Conservation (phyloP, 1,140 invertebrate species). For the Trichonephila clavipes region DNA sequence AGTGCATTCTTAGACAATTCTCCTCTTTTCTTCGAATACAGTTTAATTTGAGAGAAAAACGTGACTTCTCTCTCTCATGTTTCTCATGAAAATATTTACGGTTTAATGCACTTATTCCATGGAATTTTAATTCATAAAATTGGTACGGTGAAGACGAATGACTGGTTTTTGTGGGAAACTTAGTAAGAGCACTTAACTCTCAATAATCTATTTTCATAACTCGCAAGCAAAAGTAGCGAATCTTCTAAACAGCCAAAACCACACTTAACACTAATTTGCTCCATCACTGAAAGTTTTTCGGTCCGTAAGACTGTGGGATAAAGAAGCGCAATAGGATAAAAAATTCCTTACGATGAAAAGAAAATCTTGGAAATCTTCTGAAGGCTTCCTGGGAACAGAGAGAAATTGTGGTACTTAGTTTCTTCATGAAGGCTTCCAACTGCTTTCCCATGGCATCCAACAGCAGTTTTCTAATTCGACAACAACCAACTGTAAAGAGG, state of each 20-base stretch:
- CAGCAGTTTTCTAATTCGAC: slow-evolving; percentile 10
- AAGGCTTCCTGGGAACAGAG: background rate
- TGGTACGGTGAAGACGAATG: background rate
- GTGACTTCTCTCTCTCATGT: too few relatives aligned
- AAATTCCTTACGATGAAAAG: background rate
- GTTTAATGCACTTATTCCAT: background rate
- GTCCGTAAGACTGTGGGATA: background rate
- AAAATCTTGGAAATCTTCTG: slow-evolving; percentile 1
- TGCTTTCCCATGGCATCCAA: slow-evolving; percentile 32
- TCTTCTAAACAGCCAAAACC: background rate
- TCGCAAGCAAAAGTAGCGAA: background rate
- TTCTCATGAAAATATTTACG: background rate
- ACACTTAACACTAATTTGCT: background rate
- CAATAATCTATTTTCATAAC: background rate
- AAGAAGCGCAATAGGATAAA: slow-evolving; percentile 5
- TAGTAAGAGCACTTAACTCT: background rate
- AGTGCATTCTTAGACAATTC: too few relatives aligned
- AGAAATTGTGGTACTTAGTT: slow-evolving; percentile 31
- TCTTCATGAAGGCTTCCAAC: background rate
- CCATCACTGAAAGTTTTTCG: background rate
- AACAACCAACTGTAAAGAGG: slow-evolving; percentile 29
- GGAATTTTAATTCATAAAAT: background rate
- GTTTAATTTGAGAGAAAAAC: too few relatives aligned
- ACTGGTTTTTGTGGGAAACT: background rate
- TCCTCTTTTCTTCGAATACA: too few relatives aligned